Conservation (phyloP, 2,113 vertebrate species). For the Microtus montanus region DNA sequence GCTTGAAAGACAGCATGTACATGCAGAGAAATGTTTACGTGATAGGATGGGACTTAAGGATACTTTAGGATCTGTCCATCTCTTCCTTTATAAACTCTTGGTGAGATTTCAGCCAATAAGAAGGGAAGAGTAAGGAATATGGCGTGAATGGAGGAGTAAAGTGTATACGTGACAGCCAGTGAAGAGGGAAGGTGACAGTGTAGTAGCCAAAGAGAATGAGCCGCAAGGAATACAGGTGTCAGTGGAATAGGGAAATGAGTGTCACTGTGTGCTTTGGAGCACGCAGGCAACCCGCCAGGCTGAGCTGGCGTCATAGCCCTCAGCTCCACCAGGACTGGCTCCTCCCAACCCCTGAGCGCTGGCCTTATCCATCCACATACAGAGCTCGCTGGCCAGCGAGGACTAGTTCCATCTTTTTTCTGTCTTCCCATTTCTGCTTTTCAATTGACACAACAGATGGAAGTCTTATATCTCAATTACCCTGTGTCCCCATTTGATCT, state of each 20-base stretch:
- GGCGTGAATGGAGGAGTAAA: neutral
- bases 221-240: neutral
- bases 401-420: neutral
- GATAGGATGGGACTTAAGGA: neutral
- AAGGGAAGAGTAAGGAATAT: neutral
- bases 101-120: neutral
- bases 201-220: neutral
- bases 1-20: neutral
- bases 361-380: neutral
- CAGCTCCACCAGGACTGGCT: neutral
- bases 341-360: neutral
- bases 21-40: neutral
- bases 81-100: neutral
- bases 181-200: accelerated
- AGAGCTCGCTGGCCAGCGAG: constrained; percentile 21
- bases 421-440: constrained; percentile 53
- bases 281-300: neutral
- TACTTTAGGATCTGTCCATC: neutral
- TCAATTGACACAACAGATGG: constrained; percentile 71
- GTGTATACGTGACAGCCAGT: neutral
- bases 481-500: constrained; percentile 66
- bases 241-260: neutral
- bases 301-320: neutral
- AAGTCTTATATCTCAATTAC: constrained; percentile 76
- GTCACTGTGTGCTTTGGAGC: neutral